These are phyloP conservation scores for Centropristis striata DNA, from an alignment of 2,113 vertebrate genomes.

Conservation along the genomic window DNA sequence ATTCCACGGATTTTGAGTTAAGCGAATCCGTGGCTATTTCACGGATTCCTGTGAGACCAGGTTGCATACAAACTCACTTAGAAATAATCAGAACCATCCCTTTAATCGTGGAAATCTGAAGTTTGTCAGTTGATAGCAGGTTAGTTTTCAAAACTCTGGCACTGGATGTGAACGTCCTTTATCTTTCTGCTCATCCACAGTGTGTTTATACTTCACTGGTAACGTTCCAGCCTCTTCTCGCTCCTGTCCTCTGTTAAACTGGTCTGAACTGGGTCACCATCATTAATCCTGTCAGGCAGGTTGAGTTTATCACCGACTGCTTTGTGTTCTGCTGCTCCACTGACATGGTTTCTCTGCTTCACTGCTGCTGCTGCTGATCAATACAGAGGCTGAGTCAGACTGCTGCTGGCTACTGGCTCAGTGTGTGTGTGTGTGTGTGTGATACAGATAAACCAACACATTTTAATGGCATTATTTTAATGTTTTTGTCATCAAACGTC, in stretches of 20 bases:
- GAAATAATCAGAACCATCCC: too few relatives aligned
- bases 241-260: neutral
- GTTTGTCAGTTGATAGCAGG: neutral
- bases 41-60: too few relatives aligned
- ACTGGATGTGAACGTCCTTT: neutral
- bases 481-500: too few relatives aligned
- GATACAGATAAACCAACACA: too few relatives aligned
- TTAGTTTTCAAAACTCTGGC: neutral
- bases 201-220: neutral
- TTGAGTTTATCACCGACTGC: neutral
- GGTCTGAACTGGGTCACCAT: neutral
- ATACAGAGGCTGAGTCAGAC: constrained; percentile 27
- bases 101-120: too few relatives aligned
- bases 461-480: too few relatives aligned
- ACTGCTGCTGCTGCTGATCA: constrained; percentile 29
- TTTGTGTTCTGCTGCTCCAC: constrained; percentile 20
- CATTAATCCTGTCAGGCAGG: neutral
- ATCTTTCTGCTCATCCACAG: neutral
- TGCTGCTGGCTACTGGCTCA: constrained; percentile 25
- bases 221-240: too few relatives aligned
- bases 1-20: too few relatives aligned
- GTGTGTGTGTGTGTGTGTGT: neutral
- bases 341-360: constrained; percentile 52
- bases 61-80: too few relatives aligned
- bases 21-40: too few relatives aligned